Evolutionary conservation across 2,888 invertebrate species (phyloP).

Genomic region (Dasysyrphus tricinctus): DNA sequence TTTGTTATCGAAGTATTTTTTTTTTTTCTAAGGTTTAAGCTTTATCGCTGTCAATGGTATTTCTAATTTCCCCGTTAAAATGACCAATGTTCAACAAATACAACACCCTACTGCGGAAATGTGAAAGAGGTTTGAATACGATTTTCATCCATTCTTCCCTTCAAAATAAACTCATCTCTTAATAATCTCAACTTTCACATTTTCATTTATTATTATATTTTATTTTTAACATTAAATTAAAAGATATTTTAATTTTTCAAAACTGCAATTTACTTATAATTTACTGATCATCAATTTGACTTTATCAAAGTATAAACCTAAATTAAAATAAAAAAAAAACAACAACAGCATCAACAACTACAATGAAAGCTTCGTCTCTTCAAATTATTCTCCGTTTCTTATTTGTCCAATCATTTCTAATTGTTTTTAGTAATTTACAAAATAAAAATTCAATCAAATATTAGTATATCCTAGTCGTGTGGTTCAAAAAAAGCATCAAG

Average conservation of each 20-base stretch:
- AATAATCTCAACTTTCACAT: constrained; percentile 12
- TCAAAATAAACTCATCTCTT: background rate
- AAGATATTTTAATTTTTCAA: constrained; percentile 20
- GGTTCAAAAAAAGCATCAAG: constrained; percentile 90
- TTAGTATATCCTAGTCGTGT: constrained; percentile 94
- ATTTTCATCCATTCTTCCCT: background rate
- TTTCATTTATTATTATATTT: background rate
- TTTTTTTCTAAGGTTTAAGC: too few relatives aligned
- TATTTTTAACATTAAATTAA: constrained; percentile 53
- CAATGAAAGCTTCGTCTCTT: constrained; percentile 27
- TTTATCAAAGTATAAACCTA: constrained; percentile 68
- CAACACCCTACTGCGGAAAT: too few relatives aligned
- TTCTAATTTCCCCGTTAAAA: too few relatives aligned
- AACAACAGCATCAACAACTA: constrained; percentile 13
- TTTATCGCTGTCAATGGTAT: too few relatives aligned
- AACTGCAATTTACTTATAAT: constrained; percentile 14
- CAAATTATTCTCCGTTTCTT: constrained; percentile 32
- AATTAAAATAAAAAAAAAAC: background rate
- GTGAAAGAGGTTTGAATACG: too few relatives aligned
- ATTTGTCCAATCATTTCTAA: constrained; percentile 40
- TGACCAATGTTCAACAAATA: too few relatives aligned
- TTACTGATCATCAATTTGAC: constrained; percentile 23
- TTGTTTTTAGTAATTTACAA: constrained; percentile 42
- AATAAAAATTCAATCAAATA: constrained; percentile 84
- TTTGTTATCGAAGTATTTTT: too few relatives aligned